Percentiles rank a stretch among this genome's conserved stretches.
Conservation (phyloP, 2,888 invertebrate species). For the Melieria crassipennis region DNA sequence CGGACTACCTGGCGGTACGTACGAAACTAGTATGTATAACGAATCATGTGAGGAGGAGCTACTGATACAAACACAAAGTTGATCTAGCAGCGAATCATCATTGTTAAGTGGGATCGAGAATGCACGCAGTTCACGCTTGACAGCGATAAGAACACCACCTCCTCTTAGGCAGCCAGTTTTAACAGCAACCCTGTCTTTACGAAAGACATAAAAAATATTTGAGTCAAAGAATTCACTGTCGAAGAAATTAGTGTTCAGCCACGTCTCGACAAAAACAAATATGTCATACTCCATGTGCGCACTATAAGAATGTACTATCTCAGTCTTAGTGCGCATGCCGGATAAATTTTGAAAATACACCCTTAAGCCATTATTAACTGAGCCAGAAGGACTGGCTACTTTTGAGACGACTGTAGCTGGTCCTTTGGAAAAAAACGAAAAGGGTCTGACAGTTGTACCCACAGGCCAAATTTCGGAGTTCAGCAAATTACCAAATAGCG, state of each 20-base stretch:
- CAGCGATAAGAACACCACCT: conserved; percentile 2
- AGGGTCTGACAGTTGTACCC: no score
- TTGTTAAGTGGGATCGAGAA: background rate
- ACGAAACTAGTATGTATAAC: no score
- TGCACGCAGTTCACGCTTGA: background rate
- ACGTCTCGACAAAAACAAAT: conserved; percentile 1
- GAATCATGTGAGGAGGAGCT: background rate
- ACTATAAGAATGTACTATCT: conserved; percentile 1
- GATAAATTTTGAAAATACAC: background rate
- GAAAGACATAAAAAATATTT: no score
- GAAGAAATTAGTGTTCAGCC: background rate
- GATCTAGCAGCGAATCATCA: background rate
- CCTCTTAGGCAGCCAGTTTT: background rate
- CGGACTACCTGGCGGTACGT: no score
- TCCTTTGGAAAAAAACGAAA: no score
- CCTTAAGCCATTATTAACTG: background rate
- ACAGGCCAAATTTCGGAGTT: no score
- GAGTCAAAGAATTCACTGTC: no score
- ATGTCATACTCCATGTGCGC: conserved; percentile 5
- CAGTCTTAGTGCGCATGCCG: background rate
- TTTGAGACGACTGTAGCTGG: no score
- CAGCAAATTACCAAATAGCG: no score
- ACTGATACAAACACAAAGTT: background rate
- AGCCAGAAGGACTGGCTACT: no score
- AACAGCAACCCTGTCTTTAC: background rate